A percentile compares a stretch with the other conserved stretches of the same genome.
Conservation (phyloP, 2,797 vertebrate species). For the Ibycter americanus region DNA sequence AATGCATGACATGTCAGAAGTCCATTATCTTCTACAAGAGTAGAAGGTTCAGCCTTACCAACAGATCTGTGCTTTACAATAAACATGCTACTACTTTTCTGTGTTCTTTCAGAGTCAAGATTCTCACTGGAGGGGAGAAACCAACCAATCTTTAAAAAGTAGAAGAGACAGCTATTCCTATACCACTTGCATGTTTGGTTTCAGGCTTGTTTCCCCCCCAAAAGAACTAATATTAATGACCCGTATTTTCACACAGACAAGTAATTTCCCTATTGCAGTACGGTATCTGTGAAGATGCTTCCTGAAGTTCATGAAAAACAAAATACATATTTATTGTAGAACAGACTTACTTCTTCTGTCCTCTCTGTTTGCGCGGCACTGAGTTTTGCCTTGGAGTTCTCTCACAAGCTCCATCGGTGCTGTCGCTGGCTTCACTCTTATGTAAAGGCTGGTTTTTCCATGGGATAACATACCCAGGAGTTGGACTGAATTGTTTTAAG, state of each 20-base stretch:
- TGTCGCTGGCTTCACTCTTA: conserved; percentile 74
- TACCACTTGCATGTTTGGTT: fast-evolving
- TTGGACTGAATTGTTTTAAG: conserved; percentile 87
- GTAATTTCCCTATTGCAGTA: background rate
- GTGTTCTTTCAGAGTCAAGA: background rate
- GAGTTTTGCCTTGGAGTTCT: conserved; percentile 72
- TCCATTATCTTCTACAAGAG: background rate
- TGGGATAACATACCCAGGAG: conserved; percentile 80
- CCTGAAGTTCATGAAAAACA: background rate
- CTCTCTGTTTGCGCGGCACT: conserved; percentile 74
- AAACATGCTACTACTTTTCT: background rate
- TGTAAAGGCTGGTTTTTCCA: conserved; percentile 74
- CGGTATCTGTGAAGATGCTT: background rate
- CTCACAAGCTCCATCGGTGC: conserved; percentile 81
- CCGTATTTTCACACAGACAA: background rate
- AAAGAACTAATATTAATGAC: background rate
- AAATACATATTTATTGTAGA: fast-evolving
- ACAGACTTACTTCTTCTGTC: conserved; percentile 83
- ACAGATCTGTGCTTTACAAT: background rate
- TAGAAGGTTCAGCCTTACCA: background rate
- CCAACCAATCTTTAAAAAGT: background rate
- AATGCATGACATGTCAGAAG: fast-evolving
- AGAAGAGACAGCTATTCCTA: background rate
- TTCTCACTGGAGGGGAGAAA: background rate
- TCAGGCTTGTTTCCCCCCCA: background rate